Evolutionary conservation across 2,888 invertebrate species (phyloP).

Genomic region (Netelia inedita): DNA sequence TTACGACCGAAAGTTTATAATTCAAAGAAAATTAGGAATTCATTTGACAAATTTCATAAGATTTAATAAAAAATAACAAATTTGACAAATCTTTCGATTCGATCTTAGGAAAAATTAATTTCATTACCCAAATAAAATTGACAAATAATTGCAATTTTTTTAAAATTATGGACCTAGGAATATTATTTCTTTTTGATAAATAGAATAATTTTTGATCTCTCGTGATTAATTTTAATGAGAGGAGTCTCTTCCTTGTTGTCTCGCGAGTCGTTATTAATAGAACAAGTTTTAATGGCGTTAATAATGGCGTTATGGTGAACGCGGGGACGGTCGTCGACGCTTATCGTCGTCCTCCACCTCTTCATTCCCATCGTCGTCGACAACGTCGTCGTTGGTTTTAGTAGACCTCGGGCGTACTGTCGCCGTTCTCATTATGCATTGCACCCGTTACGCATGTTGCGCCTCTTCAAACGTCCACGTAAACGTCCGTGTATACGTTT

Average conservation of each 20-base stretch:
- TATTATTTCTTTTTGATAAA: no score
- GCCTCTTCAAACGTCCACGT: constrained; percentile 3
- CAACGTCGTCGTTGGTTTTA: not conserved
- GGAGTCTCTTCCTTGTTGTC: not conserved
- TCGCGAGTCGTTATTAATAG: constrained; percentile 36
- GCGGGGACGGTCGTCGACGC: not conserved
- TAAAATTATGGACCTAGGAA: no score
- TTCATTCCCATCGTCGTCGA: constrained; percentile 18
- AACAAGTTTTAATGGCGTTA: constrained; percentile 43
- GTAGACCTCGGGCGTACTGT: constrained; percentile 35
- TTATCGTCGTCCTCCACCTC: constrained; percentile 6
- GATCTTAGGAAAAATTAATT: not conserved
- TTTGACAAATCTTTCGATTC: no score
- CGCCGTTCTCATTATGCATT: constrained; percentile 64
- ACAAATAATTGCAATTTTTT: no score
- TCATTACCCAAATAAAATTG: not conserved
- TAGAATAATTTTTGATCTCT: not conserved
- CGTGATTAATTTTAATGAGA: not conserved
- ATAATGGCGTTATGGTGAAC: constrained; percentile 44
- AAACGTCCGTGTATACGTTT: not conserved
- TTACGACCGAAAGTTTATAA: not conserved
- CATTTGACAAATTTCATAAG: not conserved
- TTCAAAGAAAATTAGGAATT: not conserved
- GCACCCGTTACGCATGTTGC: constrained; percentile 56
- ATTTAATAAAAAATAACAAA: no score